Percentiles rank a stretch among this genome's conserved stretches.
Conservation (phyloP, 2,888 invertebrate genomes). For the Pristionchus maxplancki region DNA sequence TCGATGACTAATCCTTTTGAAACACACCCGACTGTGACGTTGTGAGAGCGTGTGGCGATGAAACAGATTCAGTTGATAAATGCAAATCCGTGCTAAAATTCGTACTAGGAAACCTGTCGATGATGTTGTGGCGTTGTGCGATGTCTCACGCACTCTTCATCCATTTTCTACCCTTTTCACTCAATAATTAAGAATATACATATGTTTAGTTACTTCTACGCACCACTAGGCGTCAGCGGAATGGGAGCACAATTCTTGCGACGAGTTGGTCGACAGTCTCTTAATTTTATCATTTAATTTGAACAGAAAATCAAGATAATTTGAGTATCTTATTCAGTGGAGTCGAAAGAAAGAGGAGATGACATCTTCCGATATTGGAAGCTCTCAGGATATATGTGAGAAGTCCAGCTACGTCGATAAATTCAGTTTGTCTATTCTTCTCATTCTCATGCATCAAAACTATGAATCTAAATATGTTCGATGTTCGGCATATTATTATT, state of each 20-base stretch:
- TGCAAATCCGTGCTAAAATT: neutral
- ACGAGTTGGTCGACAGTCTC: neutral
- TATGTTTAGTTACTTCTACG: conserved; percentile 1
- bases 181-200: neutral
- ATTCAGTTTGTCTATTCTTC: neutral
- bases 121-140: neutral
- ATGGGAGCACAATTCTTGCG: conserved; percentile 27
- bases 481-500: too few species aligned
- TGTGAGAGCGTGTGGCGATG: neutral
- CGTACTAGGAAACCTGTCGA: neutral
- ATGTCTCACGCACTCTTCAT: neutral
- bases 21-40: neutral
- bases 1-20: neutral
- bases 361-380: neutral
- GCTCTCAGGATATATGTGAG: neutral
- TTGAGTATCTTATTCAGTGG: neutral
- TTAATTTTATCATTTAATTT: neutral
- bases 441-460: neutral
- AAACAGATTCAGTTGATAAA: conserved; percentile 14
- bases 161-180: too few species aligned
- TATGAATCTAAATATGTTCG: neutral
- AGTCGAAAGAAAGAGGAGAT: neutral
- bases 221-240: neutral
- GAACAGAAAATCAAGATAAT: neutral
- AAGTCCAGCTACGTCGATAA: neutral